Base-by-base conservation (phyloP, 2,113 vertebrate species). In the Lophochroa leadbeateri region DNA sequence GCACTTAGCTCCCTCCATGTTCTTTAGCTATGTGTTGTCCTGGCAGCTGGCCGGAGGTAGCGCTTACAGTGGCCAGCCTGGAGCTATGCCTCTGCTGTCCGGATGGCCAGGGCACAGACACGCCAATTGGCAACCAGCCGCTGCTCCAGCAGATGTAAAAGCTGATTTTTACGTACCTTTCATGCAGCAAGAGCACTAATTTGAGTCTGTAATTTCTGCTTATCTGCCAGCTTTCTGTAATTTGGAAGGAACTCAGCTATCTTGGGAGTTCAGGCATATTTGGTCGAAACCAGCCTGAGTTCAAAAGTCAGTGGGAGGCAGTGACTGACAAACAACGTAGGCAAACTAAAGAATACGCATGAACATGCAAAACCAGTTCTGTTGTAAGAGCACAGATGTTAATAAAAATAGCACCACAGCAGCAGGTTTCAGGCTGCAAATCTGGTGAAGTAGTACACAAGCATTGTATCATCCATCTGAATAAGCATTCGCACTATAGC, bases 281-380 rank as follows among this genome's bases (percentile, higher is more conserved):
- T 29, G 64, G 50, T 24, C 53, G 75, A 69, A 82, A 57, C 9
- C 8, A 90, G 29, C 4, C 43, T 1, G 39, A 61, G 63, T 77
- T 77, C 86, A 49, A 31, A 92, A 74, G 79, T 67, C 61, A 17
- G 28, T 15, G 53, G 88, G 71, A 92, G n/a, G 58, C n/a, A 65
- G 35, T 19, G 43, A 41, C 55, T 79, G 57, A 78, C 53, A 94
- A 94, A 78, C 43, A 37, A 37, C 13, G 5, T 47, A 71, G 72
- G 55, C 18, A 91, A 96, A 90, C 77, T 82, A 87, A 92, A 94
- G 67, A 88, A 72, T 39, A 78, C 76, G 41, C 44, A 78, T 3
- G 29, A 80, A 53, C 90, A 72, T 0, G 3, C 21, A 69, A n/a
- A 88, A 8, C 0, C 23, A 61, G 41, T 18, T 50, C 35, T 61